These are phyloP conservation scores for Podabrus alpinus DNA, from an alignment of 2,888 invertebrate species.

Conservation along the genomic window DNA sequence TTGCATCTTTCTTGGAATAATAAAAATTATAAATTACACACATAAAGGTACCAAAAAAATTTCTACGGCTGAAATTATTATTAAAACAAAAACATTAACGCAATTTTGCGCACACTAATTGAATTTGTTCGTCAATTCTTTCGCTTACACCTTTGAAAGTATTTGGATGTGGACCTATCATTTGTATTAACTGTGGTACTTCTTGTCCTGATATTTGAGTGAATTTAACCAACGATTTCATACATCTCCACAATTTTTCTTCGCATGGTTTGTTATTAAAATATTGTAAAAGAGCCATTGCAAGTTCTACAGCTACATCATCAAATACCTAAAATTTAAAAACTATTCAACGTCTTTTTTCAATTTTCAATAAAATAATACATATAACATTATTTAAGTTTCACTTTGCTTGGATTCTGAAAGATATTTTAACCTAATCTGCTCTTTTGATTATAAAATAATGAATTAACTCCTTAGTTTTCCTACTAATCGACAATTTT, in stretches of 20 bases:
- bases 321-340: slow-evolving; percentile 79
- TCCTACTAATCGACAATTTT: neutral
- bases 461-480: neutral
- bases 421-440: neutral
- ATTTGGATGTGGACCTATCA: slow-evolving; percentile 87
- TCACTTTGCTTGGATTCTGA: neutral
- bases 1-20: neutral
- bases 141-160: slow-evolving; percentile 81
- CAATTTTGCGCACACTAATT: slow-evolving; percentile 70
- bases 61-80: neutral
- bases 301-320: slow-evolving; percentile 88
- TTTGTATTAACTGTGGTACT: slow-evolving; percentile 85
- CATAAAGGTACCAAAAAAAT: slow-evolving; percentile 1
- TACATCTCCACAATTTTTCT: slow-evolving; percentile 77
- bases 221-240: slow-evolving; percentile 76
- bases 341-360: neutral
- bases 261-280: slow-evolving; percentile 80
- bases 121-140: slow-evolving; percentile 80
- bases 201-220: slow-evolving; percentile 77
- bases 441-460: neutral
- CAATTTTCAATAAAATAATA: neutral
- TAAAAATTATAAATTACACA: slow-evolving; percentile 8
- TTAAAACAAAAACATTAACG: slow-evolving; percentile 49
- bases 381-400: neutral
- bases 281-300: slow-evolving; percentile 89